Conservation (phyloP, 2,113 vertebrate genomes). For the Galemys pyrenaicus region DNA sequence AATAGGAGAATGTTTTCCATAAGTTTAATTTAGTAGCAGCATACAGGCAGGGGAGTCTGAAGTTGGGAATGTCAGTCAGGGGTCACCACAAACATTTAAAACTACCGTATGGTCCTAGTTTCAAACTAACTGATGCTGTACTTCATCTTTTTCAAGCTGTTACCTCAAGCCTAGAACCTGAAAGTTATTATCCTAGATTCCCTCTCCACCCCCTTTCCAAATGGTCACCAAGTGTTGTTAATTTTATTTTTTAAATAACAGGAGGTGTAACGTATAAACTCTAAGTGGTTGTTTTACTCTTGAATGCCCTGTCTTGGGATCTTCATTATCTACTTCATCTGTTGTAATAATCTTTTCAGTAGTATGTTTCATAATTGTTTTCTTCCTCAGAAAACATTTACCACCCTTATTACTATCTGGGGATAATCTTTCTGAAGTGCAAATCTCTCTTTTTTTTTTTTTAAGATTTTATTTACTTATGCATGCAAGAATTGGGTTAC, state of each 20-base stretch:
- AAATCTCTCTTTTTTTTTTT: background rate
- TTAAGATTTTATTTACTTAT: no score
- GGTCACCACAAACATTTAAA: background rate
- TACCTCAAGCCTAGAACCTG: background rate
- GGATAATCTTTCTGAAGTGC: background rate
- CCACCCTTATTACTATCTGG: background rate
- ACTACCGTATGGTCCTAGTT: background rate
- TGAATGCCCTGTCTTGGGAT: background rate
- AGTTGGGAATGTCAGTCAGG: background rate
- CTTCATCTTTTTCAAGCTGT: background rate
- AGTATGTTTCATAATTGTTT: background rate
- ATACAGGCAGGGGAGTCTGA: background rate
- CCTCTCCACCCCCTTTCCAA: background rate
- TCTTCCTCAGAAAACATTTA: background rate
- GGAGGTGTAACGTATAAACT: background rate
- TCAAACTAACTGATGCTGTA: background rate
- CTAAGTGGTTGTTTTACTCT: background rate
- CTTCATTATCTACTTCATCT: background rate
- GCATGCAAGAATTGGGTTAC: no score
- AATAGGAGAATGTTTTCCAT: background rate
- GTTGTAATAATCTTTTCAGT: background rate
- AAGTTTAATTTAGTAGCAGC: background rate
- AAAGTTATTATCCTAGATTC: background rate
- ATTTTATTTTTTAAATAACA: conserved; percentile 1
- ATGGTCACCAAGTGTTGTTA: background rate